Base-by-base conservation (phyloP, 2,888 invertebrate genomes). In the Temnothorax unifasciatus region DNA sequence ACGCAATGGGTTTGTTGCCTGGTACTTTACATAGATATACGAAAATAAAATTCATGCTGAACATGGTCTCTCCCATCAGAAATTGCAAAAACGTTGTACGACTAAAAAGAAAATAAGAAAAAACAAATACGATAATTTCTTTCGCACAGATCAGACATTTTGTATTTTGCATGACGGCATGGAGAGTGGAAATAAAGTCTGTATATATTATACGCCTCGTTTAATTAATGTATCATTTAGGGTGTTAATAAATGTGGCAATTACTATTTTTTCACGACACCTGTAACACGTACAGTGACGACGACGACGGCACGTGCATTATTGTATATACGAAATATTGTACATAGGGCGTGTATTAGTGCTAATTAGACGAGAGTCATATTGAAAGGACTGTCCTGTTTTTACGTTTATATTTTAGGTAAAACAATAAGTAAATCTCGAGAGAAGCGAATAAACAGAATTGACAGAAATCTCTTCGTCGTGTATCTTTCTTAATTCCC, bases 381-480 rank as follows among this genome's bases (percentile, higher is more conserved):
- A 89, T 85, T 86, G 88, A 85, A 81, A 83, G 59, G 73, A 87
- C 82, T 88, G 85, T 89, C 85, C 84, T 69, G 88, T 90, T 90
- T 90, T 90, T 90, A 90, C 90, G 87, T 90, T 90, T 90, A 90
- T 90, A 90, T 90, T 90, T 89, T 85, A 88, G 87, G 86, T 64
- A 84, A 73, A 88, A 69, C 77, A 50, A 84, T 57, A 77, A 77
- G 83, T 83, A 85, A 88, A 57, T 34, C 71, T 83, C 54, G 69
- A 66, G 47, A 54, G 15, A 69, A 81, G 73, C 34, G 44, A 86
- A 79, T 86, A 90, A 87, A 89, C 63, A 29, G 81, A 86, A 85
- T 71, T 57, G 25, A 86, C 57, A 47, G 44, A 84, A 59, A 50
- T 6, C 15, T 25, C 34, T 34, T 41, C 0, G 66, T 34, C 11